Conservation (phyloP, 1,140 invertebrate species). For the Vanessa tameamea region DNA sequence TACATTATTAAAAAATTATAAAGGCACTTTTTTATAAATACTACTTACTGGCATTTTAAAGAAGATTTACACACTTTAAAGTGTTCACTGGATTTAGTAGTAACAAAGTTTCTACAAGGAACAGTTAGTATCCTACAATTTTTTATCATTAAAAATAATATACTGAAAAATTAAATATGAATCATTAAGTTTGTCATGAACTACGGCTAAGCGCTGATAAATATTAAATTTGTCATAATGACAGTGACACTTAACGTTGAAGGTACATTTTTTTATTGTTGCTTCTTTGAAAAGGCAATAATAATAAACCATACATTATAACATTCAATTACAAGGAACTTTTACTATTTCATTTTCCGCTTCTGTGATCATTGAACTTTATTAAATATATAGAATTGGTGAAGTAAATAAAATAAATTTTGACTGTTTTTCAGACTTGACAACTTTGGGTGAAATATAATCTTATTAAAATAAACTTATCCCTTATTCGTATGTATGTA, state of each 20-base stretch:
- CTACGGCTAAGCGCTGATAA: neutral
- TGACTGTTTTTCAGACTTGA: no score
- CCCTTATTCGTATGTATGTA: no score
- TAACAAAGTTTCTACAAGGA: neutral
- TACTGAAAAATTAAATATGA: constrained; percentile 6
- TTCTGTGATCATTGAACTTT: no score
- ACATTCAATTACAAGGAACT: no score
- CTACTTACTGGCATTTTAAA: constrained; percentile 22
- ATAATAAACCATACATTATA: no score
- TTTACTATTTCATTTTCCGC: no score
- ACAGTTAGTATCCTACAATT: neutral
- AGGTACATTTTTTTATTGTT: no score
- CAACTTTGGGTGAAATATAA: no score
- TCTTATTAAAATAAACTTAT: no score
- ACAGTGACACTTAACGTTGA: neutral
- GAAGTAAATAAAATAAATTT: no score
- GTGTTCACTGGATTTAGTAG: neutral
- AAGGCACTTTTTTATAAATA: neutral
- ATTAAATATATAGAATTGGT: no score
- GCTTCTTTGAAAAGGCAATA: no score
- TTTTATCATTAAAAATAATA: neutral
- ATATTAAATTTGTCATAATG: constrained; percentile 2
- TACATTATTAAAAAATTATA: neutral
- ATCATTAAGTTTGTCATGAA: constrained; percentile 1
- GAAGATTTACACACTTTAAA: neutral